Evolutionary conservation across 2,113 vertebrate genomes (phyloP).

Genomic region (Ciconia boyciana): DNA sequence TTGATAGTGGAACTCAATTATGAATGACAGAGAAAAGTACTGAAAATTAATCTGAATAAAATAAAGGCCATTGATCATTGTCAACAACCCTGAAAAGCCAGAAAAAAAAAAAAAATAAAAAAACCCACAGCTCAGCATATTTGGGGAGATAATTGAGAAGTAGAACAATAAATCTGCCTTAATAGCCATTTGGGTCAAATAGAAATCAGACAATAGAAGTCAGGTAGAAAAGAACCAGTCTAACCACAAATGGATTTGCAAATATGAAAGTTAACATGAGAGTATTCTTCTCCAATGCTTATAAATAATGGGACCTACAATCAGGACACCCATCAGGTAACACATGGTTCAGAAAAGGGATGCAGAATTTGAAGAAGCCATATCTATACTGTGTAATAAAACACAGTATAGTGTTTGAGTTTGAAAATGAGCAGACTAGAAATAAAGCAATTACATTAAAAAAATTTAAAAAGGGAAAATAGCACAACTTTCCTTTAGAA

Average conservation of each 20-base stretch:
- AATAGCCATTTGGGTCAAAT: not conserved
- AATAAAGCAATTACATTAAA: not conserved
- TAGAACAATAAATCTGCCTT: not conserved
- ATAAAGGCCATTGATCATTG: slow-evolving; percentile 23
- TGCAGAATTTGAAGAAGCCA: not conserved
- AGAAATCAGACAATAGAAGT: not conserved
- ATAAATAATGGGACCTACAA: not conserved
- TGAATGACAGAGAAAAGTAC: not conserved
- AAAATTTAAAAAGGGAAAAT: not conserved
- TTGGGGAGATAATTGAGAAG: not conserved
- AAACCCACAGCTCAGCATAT: not conserved
- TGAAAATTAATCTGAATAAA: slow-evolving; percentile 43
- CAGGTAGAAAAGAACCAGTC: not conserved
- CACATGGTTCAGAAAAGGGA: not conserved
- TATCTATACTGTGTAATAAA: not conserved
- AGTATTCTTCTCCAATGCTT: not conserved
- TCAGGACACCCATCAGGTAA: not conserved
- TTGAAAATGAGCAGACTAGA: not conserved
- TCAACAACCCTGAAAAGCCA: not conserved
- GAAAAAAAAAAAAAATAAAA: not conserved
- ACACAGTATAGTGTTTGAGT: not conserved
- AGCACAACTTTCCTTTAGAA: not conserved
- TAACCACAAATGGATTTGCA: not conserved
- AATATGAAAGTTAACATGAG: not conserved
- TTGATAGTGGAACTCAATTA: slow-evolving; percentile 19